A percentile compares a stretch with the other conserved stretches of the same genome.
Conservation (phyloP, 2,797 vertebrate species). For the Myripristis murdjan region DNA sequence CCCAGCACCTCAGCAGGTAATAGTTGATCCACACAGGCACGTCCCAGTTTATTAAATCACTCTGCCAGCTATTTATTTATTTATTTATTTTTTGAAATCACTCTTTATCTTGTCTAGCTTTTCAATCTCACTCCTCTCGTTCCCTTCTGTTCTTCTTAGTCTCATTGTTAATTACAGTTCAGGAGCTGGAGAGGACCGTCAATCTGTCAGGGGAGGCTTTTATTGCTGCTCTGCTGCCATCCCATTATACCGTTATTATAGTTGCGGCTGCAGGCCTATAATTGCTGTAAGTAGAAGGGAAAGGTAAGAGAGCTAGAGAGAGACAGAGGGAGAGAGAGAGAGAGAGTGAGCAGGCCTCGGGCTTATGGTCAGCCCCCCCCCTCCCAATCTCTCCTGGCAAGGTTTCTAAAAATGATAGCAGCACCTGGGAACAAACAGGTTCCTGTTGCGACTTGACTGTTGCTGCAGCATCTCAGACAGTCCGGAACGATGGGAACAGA, state of each 20-base stretch:
- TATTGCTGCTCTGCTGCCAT: constrained; percentile 87
- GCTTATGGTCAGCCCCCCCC: constrained; percentile 68
- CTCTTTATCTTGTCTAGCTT: constrained; percentile 56
- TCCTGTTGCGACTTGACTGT: constrained; percentile 77
- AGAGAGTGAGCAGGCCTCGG: constrained; percentile 70
- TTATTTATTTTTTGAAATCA: constrained; percentile 57
- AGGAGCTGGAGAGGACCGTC: constrained; percentile 81
- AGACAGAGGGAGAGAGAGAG: constrained; percentile 67
- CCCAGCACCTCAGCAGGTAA: too few species aligned
- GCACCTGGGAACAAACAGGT: constrained; percentile 51
- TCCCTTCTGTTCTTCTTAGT: constrained; percentile 61
- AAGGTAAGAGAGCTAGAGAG: constrained; percentile 68
- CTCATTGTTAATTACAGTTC: constrained; percentile 88
- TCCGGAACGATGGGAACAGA: constrained; percentile 16
- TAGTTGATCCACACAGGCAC: constrained; percentile 8
- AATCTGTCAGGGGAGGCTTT: constrained; percentile 88
- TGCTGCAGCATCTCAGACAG: constrained; percentile 25
- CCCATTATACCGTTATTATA: constrained; percentile 90
- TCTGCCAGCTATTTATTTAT: too few species aligned
- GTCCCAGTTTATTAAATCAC: constrained; percentile 57
- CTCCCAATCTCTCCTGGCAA: constrained; percentile 62
- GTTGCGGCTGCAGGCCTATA: constrained; percentile 85
- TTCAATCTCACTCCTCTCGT: constrained; percentile 56
- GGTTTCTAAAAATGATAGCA: constrained; percentile 75
- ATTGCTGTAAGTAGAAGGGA: constrained; percentile 87